Evolutionary conservation across 1,140 invertebrate genomes (phyloP).

Genomic region (Sminthurides bifidus): DNA sequence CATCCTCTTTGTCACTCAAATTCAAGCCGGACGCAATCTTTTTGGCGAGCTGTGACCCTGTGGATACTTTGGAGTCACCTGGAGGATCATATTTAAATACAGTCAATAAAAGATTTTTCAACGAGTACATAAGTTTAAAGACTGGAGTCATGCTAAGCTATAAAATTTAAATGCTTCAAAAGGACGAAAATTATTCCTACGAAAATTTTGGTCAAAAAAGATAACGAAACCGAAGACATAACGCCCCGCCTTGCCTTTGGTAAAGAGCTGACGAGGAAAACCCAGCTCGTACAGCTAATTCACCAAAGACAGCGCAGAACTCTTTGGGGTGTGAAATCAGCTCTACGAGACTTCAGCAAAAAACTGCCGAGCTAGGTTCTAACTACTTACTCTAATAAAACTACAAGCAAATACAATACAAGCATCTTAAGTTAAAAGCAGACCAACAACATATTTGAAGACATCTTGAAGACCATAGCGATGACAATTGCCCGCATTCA

Average conservation of each 20-base stretch:
- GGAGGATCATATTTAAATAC: not conserved
- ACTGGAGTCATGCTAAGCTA: too few species aligned
- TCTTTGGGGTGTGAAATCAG: not conserved
- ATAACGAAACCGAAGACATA: not conserved
- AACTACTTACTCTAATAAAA: too few species aligned
- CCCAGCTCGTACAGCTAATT: constrained; percentile 82
- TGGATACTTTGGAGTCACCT: not conserved
- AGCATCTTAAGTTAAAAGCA: too few species aligned
- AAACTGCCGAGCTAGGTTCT: too few species aligned
- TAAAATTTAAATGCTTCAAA: too few species aligned
- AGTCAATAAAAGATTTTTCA: too few species aligned
- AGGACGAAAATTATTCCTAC: too few species aligned
- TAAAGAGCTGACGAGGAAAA: constrained; percentile 14
- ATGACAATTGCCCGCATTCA: not conserved
- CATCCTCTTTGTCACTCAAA: not conserved
- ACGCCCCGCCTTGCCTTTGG: constrained; percentile 2
- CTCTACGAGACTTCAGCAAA: too few species aligned
- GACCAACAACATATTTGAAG: too few species aligned
- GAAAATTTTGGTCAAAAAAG: not conserved
- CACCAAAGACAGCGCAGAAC: constrained; percentile 60
- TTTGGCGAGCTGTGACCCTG: not conserved
- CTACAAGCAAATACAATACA: too few species aligned
- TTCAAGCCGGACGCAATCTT: not conserved
- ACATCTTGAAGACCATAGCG: too few species aligned
- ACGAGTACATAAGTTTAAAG: too few species aligned